Evolutionary conservation across 2,888 invertebrate genomes (phyloP), one percentile per base, ranked within the genome.

Genomic region (Morpho achilles): DNA sequence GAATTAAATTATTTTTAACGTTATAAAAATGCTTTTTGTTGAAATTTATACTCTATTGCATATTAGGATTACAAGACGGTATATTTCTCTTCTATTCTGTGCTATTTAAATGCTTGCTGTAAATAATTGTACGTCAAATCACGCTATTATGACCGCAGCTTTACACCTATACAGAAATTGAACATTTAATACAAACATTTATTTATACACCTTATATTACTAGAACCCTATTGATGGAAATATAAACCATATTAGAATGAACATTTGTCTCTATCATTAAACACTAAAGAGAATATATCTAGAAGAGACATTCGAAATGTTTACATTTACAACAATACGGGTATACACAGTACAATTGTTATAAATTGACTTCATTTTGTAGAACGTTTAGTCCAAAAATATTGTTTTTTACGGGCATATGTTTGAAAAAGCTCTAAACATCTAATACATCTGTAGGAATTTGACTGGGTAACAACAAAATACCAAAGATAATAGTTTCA

Each of bases 361-460:
- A 50, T 41, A 22, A 50, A 50, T 50, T 50, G 50, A 50, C 50
- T 4, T 50, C 8, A 8, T 50, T 50, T 50, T 45, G 45, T 45
- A 45, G n/a, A 45, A 45, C 10, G 6, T 45, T 9, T 45, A 45
- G 9, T 45, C 45, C 45, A 45, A 45, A 45, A 45, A 45, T 45
- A 45, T 45, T 45, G 10, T 43, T 9, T 43, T 43, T 3, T 9
- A 43, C 8, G 43, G 43, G 9, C 16, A 16, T 32, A 32, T 32
- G 32, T 32, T 5, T 32, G 32, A 32, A 32, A 32, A 32, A 32
- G 32, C 4, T 32, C 32, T 32, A 32, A 32, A 32, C 32, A 32
- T 32, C 32, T 32, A 32, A 32, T 32, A 32, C 32, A 32, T 32
- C 32, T 32, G 32, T 32, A 32, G 32, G 32, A 32, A 32, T 32